Conservation (phyloP, 2,113 vertebrate species). For the Collichthys lucidus region DNA sequence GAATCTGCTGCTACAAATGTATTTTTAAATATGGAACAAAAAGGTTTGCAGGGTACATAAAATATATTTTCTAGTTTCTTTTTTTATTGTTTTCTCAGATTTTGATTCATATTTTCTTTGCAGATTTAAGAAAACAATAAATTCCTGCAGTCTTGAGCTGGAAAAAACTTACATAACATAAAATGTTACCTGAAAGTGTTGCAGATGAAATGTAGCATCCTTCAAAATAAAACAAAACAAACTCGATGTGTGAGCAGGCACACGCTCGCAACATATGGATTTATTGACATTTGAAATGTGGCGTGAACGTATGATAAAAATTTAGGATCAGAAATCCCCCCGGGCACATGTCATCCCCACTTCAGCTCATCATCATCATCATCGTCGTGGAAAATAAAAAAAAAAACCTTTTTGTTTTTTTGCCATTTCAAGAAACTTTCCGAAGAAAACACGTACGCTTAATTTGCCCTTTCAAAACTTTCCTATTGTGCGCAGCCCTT, state of each 20-base stretch:
- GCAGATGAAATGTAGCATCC: neutral
- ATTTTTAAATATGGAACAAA: constrained; percentile 69
- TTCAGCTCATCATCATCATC: constrained; percentile 5
- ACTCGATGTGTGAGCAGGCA: neutral
- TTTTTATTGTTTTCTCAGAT: constrained; percentile 32
- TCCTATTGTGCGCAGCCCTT: constrained; percentile 65
- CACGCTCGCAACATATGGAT: neutral
- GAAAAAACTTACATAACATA: neutral
- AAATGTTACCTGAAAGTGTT: neutral
- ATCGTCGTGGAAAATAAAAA: no score
- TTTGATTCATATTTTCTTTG: constrained; percentile 2
- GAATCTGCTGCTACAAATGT: constrained; percentile 54
- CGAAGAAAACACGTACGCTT: constrained; percentile 49
- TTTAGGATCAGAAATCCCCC: neutral
- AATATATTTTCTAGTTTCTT: constrained; percentile 12
- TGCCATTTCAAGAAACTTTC: constrained; percentile 61
- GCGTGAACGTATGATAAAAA: neutral
- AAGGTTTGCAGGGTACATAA: constrained; percentile 35
- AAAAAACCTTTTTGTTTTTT: constrained; percentile 57
- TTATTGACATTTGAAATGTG: constrained; percentile 2
- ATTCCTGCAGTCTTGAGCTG: neutral
- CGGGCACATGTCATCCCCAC: constrained; percentile 22
- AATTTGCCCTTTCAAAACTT: constrained; percentile 61
- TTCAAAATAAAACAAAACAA: neutral
- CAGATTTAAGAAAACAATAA: neutral